These are phyloP conservation scores for Syngnathus acus DNA, from an alignment of 2,797 vertebrate genomes.

Conservation along the genomic window DNA sequence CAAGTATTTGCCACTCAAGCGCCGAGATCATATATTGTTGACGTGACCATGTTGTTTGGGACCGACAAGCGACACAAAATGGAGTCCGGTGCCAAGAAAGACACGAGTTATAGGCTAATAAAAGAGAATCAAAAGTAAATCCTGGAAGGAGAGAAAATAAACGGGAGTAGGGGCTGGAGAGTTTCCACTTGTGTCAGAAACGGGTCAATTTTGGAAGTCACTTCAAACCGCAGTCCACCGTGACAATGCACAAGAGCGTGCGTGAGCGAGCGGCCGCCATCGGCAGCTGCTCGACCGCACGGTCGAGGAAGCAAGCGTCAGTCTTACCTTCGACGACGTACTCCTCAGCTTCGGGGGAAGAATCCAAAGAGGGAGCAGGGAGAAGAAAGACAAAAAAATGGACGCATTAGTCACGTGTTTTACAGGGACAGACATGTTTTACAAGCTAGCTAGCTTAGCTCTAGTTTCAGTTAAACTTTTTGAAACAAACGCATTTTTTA, in stretches of 20 bases:
- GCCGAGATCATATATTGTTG: background rate
- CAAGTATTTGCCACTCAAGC: background rate
- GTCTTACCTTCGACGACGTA: constrained; percentile 74
- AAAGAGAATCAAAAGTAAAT: constrained; percentile 28
- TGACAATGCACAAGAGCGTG: constrained; percentile 61
- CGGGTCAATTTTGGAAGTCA: constrained; percentile 59
- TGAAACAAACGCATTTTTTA: no score
- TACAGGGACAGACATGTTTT: background rate
- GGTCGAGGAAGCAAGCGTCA: constrained; percentile 36
- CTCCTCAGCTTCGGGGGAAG: constrained; percentile 58
- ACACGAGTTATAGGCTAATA: background rate
- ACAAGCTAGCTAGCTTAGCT: background rate
- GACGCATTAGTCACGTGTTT: background rate
- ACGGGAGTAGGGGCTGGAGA: constrained; percentile 21
- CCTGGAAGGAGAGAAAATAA: constrained; percentile 19
- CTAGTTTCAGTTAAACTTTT: no score
- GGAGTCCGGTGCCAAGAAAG: background rate
- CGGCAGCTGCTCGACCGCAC: constrained; percentile 38
- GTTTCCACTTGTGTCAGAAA: constrained; percentile 15
- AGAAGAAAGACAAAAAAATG: constrained; percentile 6
- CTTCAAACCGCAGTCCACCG: constrained; percentile 76
- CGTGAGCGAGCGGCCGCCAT: constrained; percentile 42
- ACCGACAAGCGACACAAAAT: background rate
- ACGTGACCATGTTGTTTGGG: background rate
- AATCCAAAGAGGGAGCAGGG: constrained; percentile 14